A percentile compares a stretch with the other conserved stretches of the same genome.
phyloP scores from a whole-genome alignment of 1,140 invertebrate species.

The Drosophila ercepeae region DNA sequence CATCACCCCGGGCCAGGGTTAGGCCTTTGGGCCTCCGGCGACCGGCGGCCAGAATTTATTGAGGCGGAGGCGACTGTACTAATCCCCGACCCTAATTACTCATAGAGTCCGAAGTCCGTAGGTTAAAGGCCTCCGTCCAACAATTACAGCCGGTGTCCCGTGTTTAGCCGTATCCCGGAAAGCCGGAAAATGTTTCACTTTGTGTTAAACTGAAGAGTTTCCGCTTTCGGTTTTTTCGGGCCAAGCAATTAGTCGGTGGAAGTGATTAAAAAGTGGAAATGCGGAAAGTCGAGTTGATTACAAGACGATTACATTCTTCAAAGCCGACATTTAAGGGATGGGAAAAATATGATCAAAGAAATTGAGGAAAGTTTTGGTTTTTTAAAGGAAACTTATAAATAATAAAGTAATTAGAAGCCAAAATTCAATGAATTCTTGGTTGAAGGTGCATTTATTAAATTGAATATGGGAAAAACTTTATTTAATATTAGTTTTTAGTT shows the following conservation, averaged over 20 bases:
- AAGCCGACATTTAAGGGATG: not conserved
- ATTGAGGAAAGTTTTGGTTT: not conserved
- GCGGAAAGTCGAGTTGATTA: slow-evolving; percentile 42
- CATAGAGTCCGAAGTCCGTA: slow-evolving; percentile 52
- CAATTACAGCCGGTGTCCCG: slow-evolving; percentile 60
- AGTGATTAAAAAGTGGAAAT: slow-evolving; percentile 43
- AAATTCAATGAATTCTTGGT: too few relatives aligned
- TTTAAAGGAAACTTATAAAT: not conserved
- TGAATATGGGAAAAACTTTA: too few relatives aligned
- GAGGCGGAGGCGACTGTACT: slow-evolving; percentile 62
- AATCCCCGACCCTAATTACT: slow-evolving; percentile 79
- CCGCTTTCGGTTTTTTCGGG: slow-evolving; percentile 43
- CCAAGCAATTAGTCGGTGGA: slow-evolving; percentile 54
- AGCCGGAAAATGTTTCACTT: slow-evolving; percentile 71
- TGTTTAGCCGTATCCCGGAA: slow-evolving; percentile 42
- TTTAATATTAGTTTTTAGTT: not conserved
- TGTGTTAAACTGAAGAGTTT: slow-evolving; percentile 51
- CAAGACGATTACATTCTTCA: slow-evolving; percentile 14
- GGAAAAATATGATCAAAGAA: not conserved
- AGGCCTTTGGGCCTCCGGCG: slow-evolving; percentile 39
- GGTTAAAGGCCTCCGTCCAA: slow-evolving; percentile 49
- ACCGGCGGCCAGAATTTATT: slow-evolving; percentile 59
- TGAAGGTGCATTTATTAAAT: too few relatives aligned
- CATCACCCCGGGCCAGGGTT: slow-evolving; percentile 15
- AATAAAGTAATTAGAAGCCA: not conserved